Conservation (phyloP, 2,888 invertebrate genomes). For the Yponomeuta evonymella region DNA sequence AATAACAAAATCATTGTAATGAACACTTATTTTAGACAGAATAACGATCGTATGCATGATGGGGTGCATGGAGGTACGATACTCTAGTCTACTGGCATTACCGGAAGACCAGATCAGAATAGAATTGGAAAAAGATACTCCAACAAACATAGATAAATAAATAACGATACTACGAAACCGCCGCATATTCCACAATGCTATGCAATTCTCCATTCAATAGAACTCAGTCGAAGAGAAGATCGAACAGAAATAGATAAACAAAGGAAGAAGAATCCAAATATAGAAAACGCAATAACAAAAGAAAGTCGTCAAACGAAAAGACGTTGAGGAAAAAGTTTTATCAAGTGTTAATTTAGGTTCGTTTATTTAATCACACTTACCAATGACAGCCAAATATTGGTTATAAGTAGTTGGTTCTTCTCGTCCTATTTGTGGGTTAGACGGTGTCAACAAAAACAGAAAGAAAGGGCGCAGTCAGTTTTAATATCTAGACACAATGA, state of each 20-base stretch:
- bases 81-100: slow-evolving; percentile 46
- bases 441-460: slow-evolving; percentile 82
- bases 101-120: slow-evolving; percentile 42
- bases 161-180: slow-evolving; percentile 50
- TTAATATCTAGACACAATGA: slow-evolving; percentile 59
- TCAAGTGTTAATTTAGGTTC: slow-evolving; percentile 71
- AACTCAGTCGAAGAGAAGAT: slow-evolving; percentile 52
- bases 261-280: slow-evolving; percentile 38
- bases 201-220: slow-evolving; percentile 56
- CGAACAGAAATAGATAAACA: slow-evolving; percentile 34
- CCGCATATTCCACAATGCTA: slow-evolving; percentile 74
- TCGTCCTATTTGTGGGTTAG: slow-evolving; percentile 88
- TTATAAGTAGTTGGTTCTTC: slow-evolving; percentile 96
- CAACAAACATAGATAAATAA: slow-evolving; percentile 34
- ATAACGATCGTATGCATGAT: slow-evolving; percentile 39
- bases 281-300: slow-evolving; percentile 24
- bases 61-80: slow-evolving; percentile 58
- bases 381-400: slow-evolving; percentile 97
- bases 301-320: slow-evolving; percentile 29
- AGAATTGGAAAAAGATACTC: slow-evolving; percentile 11
- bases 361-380: slow-evolving; percentile 83
- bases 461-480: slow-evolving; percentile 77
- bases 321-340: slow-evolving; percentile 56
- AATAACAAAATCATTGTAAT: background rate
- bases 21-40: slow-evolving; percentile 23